phyloP scores from a whole-genome alignment of 1,140 invertebrate genomes.

The Samia ricini region DNA sequence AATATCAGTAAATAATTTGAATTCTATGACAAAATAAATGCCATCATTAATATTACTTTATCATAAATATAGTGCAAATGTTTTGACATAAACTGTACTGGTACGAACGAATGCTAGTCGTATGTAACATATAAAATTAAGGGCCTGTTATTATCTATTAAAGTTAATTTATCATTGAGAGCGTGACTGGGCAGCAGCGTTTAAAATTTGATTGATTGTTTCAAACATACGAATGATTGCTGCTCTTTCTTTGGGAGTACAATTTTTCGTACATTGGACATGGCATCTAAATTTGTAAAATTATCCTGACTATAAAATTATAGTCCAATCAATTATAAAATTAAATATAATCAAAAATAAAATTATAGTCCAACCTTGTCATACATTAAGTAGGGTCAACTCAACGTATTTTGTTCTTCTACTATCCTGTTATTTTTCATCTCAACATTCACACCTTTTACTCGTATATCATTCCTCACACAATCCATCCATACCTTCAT shows the following conservation, averaged over 20 bases:
- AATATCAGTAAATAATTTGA: too few relatives aligned
- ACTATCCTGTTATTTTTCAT: too few relatives aligned
- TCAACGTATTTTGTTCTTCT: too few relatives aligned
- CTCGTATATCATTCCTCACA: too few relatives aligned
- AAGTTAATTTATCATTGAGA: conserved; percentile 53
- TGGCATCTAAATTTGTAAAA: conserved; percentile 6
- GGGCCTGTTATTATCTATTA: conserved; percentile 45
- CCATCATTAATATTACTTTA: background rate
- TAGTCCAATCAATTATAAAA: too few relatives aligned
- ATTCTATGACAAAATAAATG: background rate
- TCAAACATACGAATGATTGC: conserved; percentile 22
- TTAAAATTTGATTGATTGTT: conserved; percentile 59
- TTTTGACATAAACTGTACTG: background rate
- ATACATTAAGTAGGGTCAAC: too few relatives aligned
- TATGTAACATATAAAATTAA: conserved; percentile 10
- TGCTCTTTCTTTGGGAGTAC: background rate
- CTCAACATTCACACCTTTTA: too few relatives aligned
- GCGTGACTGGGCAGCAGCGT: conserved; percentile 18
- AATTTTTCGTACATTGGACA: background rate
- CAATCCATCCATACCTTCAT: too few relatives aligned
- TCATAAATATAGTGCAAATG: background rate
- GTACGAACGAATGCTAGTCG: background rate
- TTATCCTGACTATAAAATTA: too few relatives aligned
- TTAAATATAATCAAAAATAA: too few relatives aligned
- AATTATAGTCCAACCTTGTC: too few relatives aligned